Evolutionary conservation across 1,140 invertebrate genomes (phyloP).

Genomic region (Saccostrea glomerata): DNA sequence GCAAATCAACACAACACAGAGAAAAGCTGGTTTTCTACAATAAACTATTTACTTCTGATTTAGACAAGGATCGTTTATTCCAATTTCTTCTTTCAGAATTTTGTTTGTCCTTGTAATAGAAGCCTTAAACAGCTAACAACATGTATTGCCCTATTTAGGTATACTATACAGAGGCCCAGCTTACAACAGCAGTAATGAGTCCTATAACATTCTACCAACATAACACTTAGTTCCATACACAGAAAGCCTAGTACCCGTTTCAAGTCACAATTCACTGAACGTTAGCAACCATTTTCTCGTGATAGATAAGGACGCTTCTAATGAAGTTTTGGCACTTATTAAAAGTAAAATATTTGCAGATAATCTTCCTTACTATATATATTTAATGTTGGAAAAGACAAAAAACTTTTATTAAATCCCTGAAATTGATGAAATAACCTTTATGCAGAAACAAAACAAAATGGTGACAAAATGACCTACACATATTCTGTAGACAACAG

Average conservation of each 20-base stretch:
- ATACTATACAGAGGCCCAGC: not conserved
- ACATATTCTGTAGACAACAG: no score
- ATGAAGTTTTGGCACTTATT: constrained; percentile 5
- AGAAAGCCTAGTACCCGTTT: constrained; percentile 11
- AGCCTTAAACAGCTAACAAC: not conserved
- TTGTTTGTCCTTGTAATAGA: no score
- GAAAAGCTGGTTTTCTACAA: no score
- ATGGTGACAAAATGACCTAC: no score
- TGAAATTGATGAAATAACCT: not conserved
- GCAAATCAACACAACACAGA: no score
- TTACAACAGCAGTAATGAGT: not conserved
- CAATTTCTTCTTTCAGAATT: no score
- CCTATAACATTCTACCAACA: not conserved
- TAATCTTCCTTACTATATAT: not conserved
- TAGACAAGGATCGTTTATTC: no score
- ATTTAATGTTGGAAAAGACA: not conserved
- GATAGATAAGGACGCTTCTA: not conserved
- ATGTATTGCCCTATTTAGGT: not conserved
- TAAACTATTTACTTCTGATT: no score
- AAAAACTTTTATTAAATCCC: constrained; percentile 5
- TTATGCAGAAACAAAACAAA: no score
- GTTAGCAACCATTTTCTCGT: not conserved
- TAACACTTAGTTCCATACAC: not conserved
- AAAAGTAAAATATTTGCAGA: not conserved
- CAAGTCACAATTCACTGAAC: not conserved